phyloP scores from a whole-genome alignment of 2,888 invertebrate genomes.

The Oasisia sp. region DNA sequence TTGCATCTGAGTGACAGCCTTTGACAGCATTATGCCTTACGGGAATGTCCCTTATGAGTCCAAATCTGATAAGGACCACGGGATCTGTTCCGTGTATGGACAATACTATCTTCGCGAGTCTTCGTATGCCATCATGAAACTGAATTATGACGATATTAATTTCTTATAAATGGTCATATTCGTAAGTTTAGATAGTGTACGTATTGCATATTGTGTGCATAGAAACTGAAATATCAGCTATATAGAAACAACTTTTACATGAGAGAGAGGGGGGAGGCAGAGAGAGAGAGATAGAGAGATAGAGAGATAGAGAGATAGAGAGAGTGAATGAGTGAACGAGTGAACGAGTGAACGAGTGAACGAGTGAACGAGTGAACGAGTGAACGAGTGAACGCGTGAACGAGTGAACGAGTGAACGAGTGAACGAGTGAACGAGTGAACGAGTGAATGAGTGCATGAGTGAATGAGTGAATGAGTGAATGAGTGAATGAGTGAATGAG shows the following conservation, averaged over 20 bases:
- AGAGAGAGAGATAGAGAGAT: no score
- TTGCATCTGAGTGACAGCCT: not conserved
- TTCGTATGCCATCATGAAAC: not conserved
- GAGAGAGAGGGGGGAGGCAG: no score
- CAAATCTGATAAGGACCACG: not conserved
- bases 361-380: no score
- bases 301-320: no score
- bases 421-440: no score
- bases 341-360: no score
- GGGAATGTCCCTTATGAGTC: not conserved
- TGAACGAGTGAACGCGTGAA: no score
- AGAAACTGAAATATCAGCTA: not conserved
- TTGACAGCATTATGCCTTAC: not conserved
- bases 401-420: no score
- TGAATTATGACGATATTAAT: not conserved
- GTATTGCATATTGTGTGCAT: not conserved
- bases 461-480: no score
- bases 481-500: no score
- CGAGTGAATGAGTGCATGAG: no score
- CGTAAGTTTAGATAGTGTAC: not conserved
- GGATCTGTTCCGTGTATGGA: not conserved
- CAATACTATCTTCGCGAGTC: not conserved
- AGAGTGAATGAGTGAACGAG: no score
- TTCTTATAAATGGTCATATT: not conserved
- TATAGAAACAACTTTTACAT: not conserved